Evolutionary conservation across 2,888 invertebrate genomes (phyloP), one percentile per base, ranked within the genome.

Genomic region (Athrips mouffetella): DNA sequence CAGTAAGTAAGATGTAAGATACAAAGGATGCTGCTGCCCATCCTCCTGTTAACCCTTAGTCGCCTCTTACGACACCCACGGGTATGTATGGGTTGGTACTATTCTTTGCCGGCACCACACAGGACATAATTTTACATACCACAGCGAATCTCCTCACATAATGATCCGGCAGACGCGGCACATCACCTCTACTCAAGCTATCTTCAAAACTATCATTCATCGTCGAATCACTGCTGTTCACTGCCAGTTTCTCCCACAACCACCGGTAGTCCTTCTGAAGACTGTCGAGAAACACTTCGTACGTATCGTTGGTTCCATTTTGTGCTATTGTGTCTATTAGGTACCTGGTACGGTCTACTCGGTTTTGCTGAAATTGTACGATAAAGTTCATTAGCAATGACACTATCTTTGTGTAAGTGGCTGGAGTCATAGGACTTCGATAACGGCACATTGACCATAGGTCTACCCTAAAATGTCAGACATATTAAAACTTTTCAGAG

Each of bases 221-320:
- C 55, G 77, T 70, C 4, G 72, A 63, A 35, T 70, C 70, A 44
- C 73, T 73, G 57, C 72, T 73, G 18, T 77, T 72, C 2, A 73
- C 65, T 4, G 79, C 79, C 40, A 92, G 76, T 23, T 83, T 82
- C 45, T 87, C 77, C 65, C 88, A 89, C 44, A 92, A 65, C 92
- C 92, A 92, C 31, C 69, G 62, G 65, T 92, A 91, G 61, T 91
- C 88, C 52, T 89, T 89, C 6, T 76, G 71, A 13, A 92, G 67
- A 45, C 89, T 80, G 59, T 89, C 85, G 45, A 90, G 89, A 66
- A 92, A 91, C 6, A 71, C 74, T 46, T 89, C 81, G 70, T 87
- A 92, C 0, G 90, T 81, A n/a, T 62, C 60, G 55, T 83, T 82
- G 48, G 65, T 76, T 6, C 85, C 86, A 62, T 73, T 79, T 51